Evolutionary conservation across 2,888 invertebrate species (phyloP), one percentile per base, ranked within the genome.

Genomic region (Periphyllus acericola): DNA sequence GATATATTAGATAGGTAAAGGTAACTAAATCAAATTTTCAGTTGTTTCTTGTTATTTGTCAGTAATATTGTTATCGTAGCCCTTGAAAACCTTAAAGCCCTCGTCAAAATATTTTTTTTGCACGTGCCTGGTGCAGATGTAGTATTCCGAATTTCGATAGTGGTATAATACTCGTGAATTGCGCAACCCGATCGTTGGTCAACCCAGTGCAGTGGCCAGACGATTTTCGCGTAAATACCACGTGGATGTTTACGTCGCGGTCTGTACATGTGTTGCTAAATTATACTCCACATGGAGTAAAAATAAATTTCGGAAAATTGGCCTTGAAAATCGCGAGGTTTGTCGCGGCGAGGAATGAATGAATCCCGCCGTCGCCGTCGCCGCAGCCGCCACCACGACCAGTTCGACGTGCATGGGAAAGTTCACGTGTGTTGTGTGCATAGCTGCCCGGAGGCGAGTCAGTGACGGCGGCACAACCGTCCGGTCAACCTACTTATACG

Each of bases 401-500:
- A 55, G 84, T 68, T 84, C 40, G 75, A 72, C 66, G 46, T 34
- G 81, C 74, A 81, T 60, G 87, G 46, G 87, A 87, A 87, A 87
- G 87, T 87, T 87, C 74, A 87, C 36, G 75, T 78, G 68, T 66
- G 68, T n/a, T 14, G 36, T 25, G 40, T 72, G 87, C 87, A 81
- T 75, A 72, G n/a, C 66, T 80, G 81, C 87, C 87, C 81, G 72
- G 72, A 79, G 68, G 71, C 86, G 21, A 72, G 32, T 36, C 80
- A 74, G 5, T 60, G 79, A 55, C 79, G 36, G 75, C 74, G 40
- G 46, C 46, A n/a, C 46, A 19, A 11, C 40, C 76, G 76, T 68
- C 79, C 80, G 87, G 80, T 87, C 87, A 87, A 81, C 87, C 87
- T 87, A 87, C 87, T 87, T 87, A 87, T 32, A 74, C 87, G 75